These are phyloP conservation scores for Psettodes erumei DNA, from an alignment of 2,113 vertebrate genomes.

Conservation along the genomic window DNA sequence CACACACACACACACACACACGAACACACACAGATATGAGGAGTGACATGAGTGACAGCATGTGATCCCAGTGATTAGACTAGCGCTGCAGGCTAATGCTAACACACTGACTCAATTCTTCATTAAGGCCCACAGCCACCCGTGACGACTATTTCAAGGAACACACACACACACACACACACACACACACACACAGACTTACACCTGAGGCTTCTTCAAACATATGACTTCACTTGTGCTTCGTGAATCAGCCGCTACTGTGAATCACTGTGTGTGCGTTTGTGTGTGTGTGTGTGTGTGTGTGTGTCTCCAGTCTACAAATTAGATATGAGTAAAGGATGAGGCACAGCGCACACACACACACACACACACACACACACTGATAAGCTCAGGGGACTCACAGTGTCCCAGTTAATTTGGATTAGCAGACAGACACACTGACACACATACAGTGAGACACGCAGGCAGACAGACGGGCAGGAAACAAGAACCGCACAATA, in stretches of 20 bases:
- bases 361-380: constrained; percentile 6
- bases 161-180: not conserved
- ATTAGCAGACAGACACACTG: constrained; percentile 60
- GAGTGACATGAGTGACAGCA: constrained; percentile 15
- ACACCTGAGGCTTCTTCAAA: constrained; percentile 52
- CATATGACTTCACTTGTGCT: constrained; percentile 60
- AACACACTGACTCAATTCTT: constrained; percentile 53
- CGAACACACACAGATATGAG: too few relatives aligned
- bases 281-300: constrained; percentile 17
- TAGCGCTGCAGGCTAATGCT: constrained; percentile 43
- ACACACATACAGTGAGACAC: constrained; percentile 40
- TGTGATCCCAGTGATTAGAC: constrained; percentile 43
- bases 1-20: too few relatives aligned
- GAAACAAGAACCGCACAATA: not conserved
- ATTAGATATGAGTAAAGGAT: constrained; percentile 53
- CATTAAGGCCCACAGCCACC: constrained; percentile 7
- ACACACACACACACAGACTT: constrained; percentile 16
- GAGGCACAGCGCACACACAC: constrained; percentile 23
- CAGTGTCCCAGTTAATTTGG: constrained; percentile 59
- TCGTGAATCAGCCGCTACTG: constrained; percentile 54
- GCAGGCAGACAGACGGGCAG: constrained; percentile 5
- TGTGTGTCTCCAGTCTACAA: constrained; percentile 21
- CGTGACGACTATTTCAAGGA: constrained; percentile 20
- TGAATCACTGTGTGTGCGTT: constrained; percentile 36
- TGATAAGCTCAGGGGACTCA: constrained; percentile 58